These are phyloP conservation scores for Helicoverpa assulta DNA, from an alignment of 2,888 invertebrate genomes.

Conservation along the genomic window DNA sequence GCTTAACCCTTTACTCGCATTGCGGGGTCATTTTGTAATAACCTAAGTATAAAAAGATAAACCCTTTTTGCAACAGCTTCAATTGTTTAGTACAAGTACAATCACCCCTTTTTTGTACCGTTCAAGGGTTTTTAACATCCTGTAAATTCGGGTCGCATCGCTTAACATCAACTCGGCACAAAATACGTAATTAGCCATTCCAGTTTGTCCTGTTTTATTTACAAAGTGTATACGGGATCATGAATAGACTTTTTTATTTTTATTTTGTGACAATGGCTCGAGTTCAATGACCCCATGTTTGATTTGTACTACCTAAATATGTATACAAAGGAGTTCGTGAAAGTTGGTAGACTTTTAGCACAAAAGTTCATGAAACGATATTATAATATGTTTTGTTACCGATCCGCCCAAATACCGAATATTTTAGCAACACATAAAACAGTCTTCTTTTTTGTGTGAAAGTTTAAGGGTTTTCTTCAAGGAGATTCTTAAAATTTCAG, in stretches of 20 bases:
- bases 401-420: not conserved
- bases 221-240: not conserved
- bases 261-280: not conserved
- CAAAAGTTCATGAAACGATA: not conserved
- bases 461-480: not conserved
- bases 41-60: too few relatives aligned
- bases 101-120: not conserved
- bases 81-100: not conserved
- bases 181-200: slow-evolving; percentile 1
- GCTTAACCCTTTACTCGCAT: too few relatives aligned
- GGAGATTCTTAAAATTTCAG: not conserved
- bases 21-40: too few relatives aligned
- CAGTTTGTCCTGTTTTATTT: not conserved
- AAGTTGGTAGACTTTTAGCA: slow-evolving; percentile 2
- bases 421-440: not conserved
- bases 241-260: not conserved
- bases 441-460: not conserved
- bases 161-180: not conserved
- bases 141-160: not conserved
- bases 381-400: slow-evolving; percentile 3
- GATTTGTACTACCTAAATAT: not conserved
- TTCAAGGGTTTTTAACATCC: slow-evolving; percentile 1
- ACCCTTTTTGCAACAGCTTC: too few relatives aligned
- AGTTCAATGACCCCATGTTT: not conserved
- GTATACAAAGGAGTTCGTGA: not conserved